Evolutionary conservation across 2,113 vertebrate genomes (phyloP).

Genomic region (Stercorarius parasiticus): DNA sequence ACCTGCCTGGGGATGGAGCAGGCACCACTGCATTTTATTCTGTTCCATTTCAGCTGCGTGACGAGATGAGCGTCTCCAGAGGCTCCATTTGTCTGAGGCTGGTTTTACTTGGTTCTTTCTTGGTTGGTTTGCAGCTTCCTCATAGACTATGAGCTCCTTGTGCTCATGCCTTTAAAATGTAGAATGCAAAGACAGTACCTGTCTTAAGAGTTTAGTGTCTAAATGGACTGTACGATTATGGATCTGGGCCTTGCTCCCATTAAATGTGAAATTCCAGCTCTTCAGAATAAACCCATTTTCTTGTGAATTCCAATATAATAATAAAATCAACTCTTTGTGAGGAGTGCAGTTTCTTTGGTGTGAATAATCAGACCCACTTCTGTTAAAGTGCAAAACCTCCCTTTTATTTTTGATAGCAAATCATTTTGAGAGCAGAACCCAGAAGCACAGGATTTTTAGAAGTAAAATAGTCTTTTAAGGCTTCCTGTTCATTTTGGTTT

Average conservation of each 20-base stretch:
- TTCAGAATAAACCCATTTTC: not conserved
- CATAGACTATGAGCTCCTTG: not conserved
- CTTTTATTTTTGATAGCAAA: conserved; percentile 14
- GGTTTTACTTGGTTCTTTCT: not conserved
- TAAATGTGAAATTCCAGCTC: not conserved
- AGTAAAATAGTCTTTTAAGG: not conserved
- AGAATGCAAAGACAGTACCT: not conserved
- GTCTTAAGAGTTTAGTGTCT: not conserved
- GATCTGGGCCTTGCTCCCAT: not conserved
- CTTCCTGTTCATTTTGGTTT: conserved; percentile 24
- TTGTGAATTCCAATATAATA: not conserved
- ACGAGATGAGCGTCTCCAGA: not conserved
- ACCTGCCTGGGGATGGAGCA: not conserved
- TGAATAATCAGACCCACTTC: not conserved
- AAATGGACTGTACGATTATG: not conserved
- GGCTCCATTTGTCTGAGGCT: not conserved
- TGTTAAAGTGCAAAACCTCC: not conserved
- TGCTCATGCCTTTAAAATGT: not conserved
- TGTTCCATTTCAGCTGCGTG: not conserved
- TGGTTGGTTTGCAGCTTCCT: not conserved
- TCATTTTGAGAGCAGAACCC: not conserved
- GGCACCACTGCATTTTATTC: not conserved
- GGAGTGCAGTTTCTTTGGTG: not conserved
- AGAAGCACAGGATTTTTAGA: not conserved
- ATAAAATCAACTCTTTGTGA: not conserved